These are phyloP conservation scores for Amphiduros pacificus DNA, from an alignment of 2,888 invertebrate species.

Conservation along the genomic window DNA sequence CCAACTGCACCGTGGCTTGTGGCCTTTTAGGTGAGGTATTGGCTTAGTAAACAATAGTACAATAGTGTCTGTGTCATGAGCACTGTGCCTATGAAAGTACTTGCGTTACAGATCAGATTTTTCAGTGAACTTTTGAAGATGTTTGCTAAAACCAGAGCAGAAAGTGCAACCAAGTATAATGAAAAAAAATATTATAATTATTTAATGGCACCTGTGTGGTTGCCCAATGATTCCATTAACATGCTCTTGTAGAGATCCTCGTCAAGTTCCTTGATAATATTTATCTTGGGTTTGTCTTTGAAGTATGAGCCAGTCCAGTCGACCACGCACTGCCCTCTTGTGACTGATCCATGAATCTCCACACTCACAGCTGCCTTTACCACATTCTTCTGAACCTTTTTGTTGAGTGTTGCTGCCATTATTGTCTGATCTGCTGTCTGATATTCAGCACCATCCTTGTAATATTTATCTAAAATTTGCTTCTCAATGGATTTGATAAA, in stretches of 20 bases:
- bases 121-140: too few relatives aligned
- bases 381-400: neutral
- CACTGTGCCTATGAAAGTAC: too few relatives aligned
- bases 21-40: too few relatives aligned
- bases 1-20: too few relatives aligned
- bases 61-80: too few relatives aligned
- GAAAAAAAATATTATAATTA: too few relatives aligned
- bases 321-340: constrained; percentile 5
- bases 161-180: too few relatives aligned
- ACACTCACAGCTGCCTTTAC: neutral
- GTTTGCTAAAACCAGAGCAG: too few relatives aligned
- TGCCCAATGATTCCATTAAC: constrained; percentile 2
- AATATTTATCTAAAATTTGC: neutral
- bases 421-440: constrained; percentile 17
- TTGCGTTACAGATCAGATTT: too few relatives aligned
- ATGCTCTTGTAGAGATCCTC: neutral
- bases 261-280: constrained; percentile 3
- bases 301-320: constrained; percentile 8
- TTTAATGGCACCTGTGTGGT: too few relatives aligned
- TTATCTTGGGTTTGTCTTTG: neutral
- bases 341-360: neutral
- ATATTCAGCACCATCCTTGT: neutral
- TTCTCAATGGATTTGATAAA: constrained; percentile 12
- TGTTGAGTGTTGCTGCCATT: constrained; percentile 6
- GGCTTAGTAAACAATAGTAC: too few relatives aligned